phyloP scores from a whole-genome alignment of 2,797 vertebrate species.

The Forpus xanthops region DNA sequence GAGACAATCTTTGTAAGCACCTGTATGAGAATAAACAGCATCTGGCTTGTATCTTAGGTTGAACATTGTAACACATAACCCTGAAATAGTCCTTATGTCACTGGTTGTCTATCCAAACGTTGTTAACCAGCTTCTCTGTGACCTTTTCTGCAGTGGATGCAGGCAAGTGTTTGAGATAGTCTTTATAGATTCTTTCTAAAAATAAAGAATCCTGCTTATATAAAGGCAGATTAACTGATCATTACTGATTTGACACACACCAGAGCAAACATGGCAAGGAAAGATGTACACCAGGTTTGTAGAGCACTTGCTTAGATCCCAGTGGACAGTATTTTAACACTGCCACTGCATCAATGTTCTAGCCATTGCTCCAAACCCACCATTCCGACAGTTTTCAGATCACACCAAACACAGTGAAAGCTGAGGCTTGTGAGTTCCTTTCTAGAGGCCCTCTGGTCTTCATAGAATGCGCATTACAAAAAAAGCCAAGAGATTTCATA shows the following conservation, averaged over 20 bases:
- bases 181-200: conserved; percentile 64
- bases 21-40: neutral
- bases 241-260: neutral
- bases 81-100: conserved; percentile 38
- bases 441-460: neutral
- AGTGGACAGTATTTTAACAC: neutral
- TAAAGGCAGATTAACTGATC: conserved; percentile 41
- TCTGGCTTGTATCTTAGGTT: neutral
- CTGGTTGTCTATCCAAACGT: conserved; percentile 1
- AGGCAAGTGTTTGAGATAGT: conserved; percentile 50
- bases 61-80: neutral
- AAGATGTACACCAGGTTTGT: neutral
- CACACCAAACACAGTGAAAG: neutral
- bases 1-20: neutral
- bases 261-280: neutral
- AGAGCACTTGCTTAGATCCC: neutral
- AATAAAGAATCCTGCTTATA: conserved; percentile 56
- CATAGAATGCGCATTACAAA: neutral
- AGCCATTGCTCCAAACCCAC: neutral
- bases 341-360: neutral
- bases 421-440: neutral
- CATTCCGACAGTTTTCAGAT: neutral
- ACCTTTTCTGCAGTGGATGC: conserved; percentile 48
- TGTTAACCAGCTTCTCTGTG: conserved; percentile 46
- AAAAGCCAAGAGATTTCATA: neutral